Evolutionary conservation across 2,888 invertebrate genomes (phyloP), one percentile per base, ranked within the genome.

Genomic region (Drosophila nr. perissopoda): DNA sequence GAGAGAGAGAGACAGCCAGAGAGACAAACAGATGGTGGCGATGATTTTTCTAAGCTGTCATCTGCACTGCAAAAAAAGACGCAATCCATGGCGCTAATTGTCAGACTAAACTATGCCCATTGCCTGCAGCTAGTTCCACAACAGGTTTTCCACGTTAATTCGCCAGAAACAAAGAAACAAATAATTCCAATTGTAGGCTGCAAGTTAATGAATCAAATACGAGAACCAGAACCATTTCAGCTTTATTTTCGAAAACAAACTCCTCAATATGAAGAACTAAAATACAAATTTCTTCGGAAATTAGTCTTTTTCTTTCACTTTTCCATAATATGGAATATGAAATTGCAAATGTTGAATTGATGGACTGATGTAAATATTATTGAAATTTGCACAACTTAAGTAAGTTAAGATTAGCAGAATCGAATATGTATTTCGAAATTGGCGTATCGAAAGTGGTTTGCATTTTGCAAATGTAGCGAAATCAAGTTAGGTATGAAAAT

Each of bases 1-100:
- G 4, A 46, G 27, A 31, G 29, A 31, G 13, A 21, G 21, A 7
- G 40, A 11, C 3, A 11, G 42, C 27, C n/a, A 31, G n/a, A 58
- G 3, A 40, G 38, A 27, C 7, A 34, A 6, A 29, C 38, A 56
- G 46, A 21, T 25, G 36, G 16, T 36, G 36, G 59, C 61, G 88
- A 79, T 90, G 81, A 90, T 88, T 88, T 89, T 90, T 88, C 90
- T 79, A 82, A 89, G 76, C 88, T 88, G 88, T 90, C 88, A 89
- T 56, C 77, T 75, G 79, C 88, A 90, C 74, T 70, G 76, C 56
- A 58, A 76, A 73, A 63, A 70, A 67, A 49, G 67, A 58, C 61
- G 54, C 60, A 59, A 49, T 69, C 54, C 63, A 77, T 70, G 79
- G 42, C 73, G 70, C 83, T 82, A 83, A 82, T 82, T 83, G 83